Base-by-base conservation (phyloP, 1,140 invertebrate genomes). In the Zaprionus vittiger region DNA sequence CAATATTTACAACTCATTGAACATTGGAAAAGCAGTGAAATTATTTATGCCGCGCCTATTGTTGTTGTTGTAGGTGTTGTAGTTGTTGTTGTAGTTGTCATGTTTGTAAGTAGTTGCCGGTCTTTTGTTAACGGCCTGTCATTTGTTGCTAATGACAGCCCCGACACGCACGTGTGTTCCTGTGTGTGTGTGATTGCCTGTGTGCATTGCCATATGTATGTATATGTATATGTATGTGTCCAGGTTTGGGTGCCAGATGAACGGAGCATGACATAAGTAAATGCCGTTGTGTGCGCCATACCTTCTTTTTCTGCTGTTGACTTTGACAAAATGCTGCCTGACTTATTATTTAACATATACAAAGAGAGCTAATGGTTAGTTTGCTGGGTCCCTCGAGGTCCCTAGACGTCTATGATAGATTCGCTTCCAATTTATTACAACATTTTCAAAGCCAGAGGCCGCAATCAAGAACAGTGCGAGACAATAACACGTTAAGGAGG, bases 311-410 rank as follows among this genome's bases (percentile, higher is more conserved):
- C 67, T 83, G 83, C 34, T 63, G 31, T 62, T 67, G 83, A 86
- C 84, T 80, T 83, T 86, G 84, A 86, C 83, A 87, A 83, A 87
- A 80, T 65, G 83, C 71, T 59, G 65, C 57, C 75, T 61, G 56
- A 77, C 44, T 64, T 44, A 82, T 66, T 64, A 83, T 80, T 68
- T 34, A 62, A 62, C 31, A 55, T 66, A 47, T 56, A 84, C 77
- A 83, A 73, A 70, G 69, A 67, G 69, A 83, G 55, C 22, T 44
- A 52, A 57, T 56, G 37, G 62, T 49, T 41, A 26, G 17, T 41
- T 69, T 28, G 6, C 11, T 52, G 44, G 14, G 22, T 59, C 15
- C 24, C 37, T 31, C 20, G 31, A 9, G 31, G 37, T 24, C 9
- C 65, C 52, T 57, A 60, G 24, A 63, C 64, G 56, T 31, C 31